These are phyloP conservation scores for Asteroscopus sphinx DNA, from an alignment of 2,888 invertebrate genomes.

Conservation along the genomic window DNA sequence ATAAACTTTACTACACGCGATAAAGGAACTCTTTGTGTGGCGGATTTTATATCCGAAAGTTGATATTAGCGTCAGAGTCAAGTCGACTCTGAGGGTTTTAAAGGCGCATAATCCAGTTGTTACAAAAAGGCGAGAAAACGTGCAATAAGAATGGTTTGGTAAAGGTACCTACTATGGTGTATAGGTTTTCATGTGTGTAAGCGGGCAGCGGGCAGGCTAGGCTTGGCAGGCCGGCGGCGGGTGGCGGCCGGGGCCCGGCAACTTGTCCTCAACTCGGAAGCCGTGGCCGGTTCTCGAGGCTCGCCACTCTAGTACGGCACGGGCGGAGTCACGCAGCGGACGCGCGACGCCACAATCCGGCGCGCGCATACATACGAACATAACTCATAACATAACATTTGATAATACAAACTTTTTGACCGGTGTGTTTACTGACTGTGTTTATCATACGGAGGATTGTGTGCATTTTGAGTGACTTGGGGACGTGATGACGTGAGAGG, in stretches of 20 bases:
- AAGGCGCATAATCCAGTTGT: slow-evolving; percentile 71
- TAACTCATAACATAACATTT: slow-evolving; percentile 60
- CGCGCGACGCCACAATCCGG: slow-evolving; percentile 71
- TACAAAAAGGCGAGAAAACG: slow-evolving; percentile 83
- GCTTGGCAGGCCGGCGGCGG: slow-evolving; percentile 38
- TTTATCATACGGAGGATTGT: slow-evolving; percentile 65
- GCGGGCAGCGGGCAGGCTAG: slow-evolving; percentile 55
- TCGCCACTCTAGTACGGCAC: slow-evolving; percentile 82
- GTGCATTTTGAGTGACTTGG: slow-evolving; percentile 68
- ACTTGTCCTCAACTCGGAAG: slow-evolving; percentile 75
- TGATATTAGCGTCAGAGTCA: slow-evolving; percentile 51
- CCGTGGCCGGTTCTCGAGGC: slow-evolving; percentile 69
- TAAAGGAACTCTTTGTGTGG: slow-evolving; percentile 60
- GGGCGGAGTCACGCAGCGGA: slow-evolving; percentile 78
- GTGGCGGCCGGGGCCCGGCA: slow-evolving; percentile 46
- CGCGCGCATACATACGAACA: slow-evolving; percentile 73
- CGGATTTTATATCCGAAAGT: slow-evolving; percentile 59
- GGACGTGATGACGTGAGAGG: slow-evolving; percentile 69
- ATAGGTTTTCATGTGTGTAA: slow-evolving; percentile 45
- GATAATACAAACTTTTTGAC: slow-evolving; percentile 68
- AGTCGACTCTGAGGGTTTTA: slow-evolving; percentile 74
- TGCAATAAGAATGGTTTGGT: slow-evolving; percentile 73
- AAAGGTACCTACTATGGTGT: slow-evolving; percentile 52
- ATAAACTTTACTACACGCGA: slow-evolving; percentile 54
- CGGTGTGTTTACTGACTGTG: slow-evolving; percentile 71